A percentile compares a stretch with the other conserved stretches of the same genome.
Evolutionary conservation across 2,888 invertebrate species (phyloP).

Genomic region (Agrotis puta): DNA sequence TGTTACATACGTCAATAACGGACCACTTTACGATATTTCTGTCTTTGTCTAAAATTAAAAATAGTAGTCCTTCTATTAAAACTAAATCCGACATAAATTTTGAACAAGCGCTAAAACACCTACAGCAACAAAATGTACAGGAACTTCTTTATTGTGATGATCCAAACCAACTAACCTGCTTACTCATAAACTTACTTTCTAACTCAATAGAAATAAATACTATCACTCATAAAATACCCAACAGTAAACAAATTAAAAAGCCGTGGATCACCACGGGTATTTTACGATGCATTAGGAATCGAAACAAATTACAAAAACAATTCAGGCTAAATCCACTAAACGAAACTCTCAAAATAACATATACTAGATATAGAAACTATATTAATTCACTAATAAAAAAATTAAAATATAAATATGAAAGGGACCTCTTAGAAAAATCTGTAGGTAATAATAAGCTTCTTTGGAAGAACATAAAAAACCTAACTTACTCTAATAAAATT

Average conservation of each 20-base stretch:
- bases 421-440: not conserved
- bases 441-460: not conserved
- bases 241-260: too few species aligned
- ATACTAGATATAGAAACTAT: constrained; percentile 2
- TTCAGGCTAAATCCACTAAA: not conserved
- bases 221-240: too few species aligned
- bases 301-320: too few species aligned
- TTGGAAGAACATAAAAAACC: constrained; percentile 12
- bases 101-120: not conserved
- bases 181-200: too few species aligned
- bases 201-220: too few species aligned
- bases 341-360: not conserved
- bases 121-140: too few species aligned
- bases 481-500: not conserved
- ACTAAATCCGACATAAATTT: not conserved
- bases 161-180: too few species aligned
- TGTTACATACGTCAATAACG: constrained; percentile 23
- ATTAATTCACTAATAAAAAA: not conserved
- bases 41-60: not conserved
- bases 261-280: too few species aligned
- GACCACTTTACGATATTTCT: constrained; percentile 28
- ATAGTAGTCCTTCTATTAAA: not conserved
- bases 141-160: constrained; percentile 7
- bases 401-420: not conserved
- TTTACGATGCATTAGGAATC: too few species aligned